These are phyloP conservation scores for cat (Felis catus) DNA, from an alignment of 2,113 vertebrate genomes.

Conservation along the genomic window DNA sequence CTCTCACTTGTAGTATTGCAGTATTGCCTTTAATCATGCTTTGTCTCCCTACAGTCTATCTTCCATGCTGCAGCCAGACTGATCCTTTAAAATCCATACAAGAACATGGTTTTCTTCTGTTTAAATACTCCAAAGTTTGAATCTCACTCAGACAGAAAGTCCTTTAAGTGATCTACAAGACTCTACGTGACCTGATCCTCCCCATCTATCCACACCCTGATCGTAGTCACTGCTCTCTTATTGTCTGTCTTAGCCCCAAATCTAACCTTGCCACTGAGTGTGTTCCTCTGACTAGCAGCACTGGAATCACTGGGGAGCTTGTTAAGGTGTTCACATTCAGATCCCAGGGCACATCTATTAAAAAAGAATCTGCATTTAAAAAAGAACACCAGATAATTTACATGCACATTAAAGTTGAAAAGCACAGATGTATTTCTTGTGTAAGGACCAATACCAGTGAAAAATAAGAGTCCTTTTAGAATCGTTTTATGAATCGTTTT, in stretches of 20 bases:
- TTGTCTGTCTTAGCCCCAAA: rapidly evolving
- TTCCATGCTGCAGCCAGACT: background rate
- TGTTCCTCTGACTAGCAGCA: background rate
- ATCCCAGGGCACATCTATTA: background rate
- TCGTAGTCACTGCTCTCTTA: background rate
- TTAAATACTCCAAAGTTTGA: background rate
- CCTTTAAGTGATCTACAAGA: background rate
- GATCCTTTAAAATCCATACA: background rate
- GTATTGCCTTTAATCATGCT: no score
- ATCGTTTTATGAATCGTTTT: background rate
- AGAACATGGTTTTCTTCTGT: background rate
- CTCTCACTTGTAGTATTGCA: background rate
- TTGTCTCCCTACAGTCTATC: background rate
- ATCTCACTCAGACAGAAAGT: background rate
- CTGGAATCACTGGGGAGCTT: background rate
- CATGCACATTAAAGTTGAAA: background rate
- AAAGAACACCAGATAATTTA: background rate
- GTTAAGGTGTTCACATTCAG: background rate
- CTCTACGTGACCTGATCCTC: background rate
- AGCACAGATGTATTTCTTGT: background rate
- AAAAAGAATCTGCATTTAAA: background rate
- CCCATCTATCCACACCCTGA: rapidly evolving
- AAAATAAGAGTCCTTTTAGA: no score
- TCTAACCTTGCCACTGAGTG: background rate
- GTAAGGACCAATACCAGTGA: background rate